Percentiles rank a stretch among this genome's conserved stretches.
These are phyloP conservation scores for Aegotheles bennettii DNA, from an alignment of 2,113 vertebrate species.

Conservation along the genomic window DNA sequence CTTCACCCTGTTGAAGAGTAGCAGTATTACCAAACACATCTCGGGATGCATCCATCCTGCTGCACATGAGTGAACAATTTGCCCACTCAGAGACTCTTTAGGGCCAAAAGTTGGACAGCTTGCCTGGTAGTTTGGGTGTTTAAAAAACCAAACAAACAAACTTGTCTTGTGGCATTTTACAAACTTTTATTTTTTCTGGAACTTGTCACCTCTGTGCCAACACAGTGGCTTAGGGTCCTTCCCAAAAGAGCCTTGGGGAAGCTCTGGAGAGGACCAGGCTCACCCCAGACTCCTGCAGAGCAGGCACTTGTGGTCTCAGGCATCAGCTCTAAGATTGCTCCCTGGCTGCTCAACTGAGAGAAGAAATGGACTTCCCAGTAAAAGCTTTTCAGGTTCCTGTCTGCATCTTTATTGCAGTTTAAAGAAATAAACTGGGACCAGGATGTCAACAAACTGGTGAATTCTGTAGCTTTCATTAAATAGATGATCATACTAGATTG, in stretches of 20 bases:
- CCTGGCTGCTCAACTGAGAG: neutral
- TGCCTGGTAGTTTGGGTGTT: neutral
- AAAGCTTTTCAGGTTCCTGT: neutral
- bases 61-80: neutral
- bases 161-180: neutral
- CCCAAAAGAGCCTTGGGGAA: neutral
- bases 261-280: neutral
- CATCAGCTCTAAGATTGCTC: neutral
- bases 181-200: neutral
- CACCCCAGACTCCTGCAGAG: neutral
- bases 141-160: neutral
- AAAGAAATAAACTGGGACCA: neutral
- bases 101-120: neutral
- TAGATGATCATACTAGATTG: neutral
- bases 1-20: neutral
- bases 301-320: neutral
- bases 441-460: neutral
- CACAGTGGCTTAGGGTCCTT: neutral
- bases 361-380: neutral
- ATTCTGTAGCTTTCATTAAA: neutral
- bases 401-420: neutral
- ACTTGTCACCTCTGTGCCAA: neutral
- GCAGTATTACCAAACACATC: neutral
- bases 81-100: neutral
- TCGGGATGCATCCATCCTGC: neutral